Evolutionary conservation across 1,140 invertebrate genomes (phyloP), one percentile per base, ranked within the genome.

Genomic region (Cyclina sinensis): DNA sequence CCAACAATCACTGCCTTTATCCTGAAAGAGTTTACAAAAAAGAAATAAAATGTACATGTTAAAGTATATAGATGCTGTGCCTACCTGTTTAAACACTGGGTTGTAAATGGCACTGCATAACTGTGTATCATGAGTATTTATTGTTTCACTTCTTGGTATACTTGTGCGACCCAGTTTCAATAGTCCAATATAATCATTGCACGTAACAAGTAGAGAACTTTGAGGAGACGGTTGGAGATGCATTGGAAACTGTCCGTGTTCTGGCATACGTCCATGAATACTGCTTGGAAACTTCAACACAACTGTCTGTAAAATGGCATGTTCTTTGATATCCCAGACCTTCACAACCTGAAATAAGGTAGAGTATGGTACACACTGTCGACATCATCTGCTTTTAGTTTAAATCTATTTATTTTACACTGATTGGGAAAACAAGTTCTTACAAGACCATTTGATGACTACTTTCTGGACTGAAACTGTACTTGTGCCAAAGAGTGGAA

Each of bases 321-420:
- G 93, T 82, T 95, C 95, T 85, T 94, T 95, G 12, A 93, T 91
- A 88, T 96, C 95, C 95, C 95, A 96, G 12, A 95, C 95, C 88
- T 96, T 95, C 14, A 96, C 90, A 5, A 95, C 93, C 95, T 95
- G 82, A 32, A 74, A n/a, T 70, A 74, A 37, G 48, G 12, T 9
- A 57, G 24, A 35, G 12, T 70, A n/a, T n/a, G n/a, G n/a, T n/a
- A n/a, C n/a, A n/a, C n/a, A n/a, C n/a, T n/a, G n/a, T n/a, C n/a
- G n/a, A n/a, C n/a, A n/a, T n/a, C n/a, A n/a, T n/a, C n/a, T n/a
- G n/a, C n/a, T n/a, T n/a, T n/a, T n/a, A n/a, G n/a, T n/a, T n/a
- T n/a, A n/a, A n/a, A n/a, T n/a, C n/a, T n/a, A n/a, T n/a, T n/a
- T n/a, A n/a, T n/a, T n/a, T n/a, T n/a, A n/a, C n/a, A n/a, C n/a